Percentiles rank a stretch among this genome's conserved stretches.
Evolutionary conservation across 2,888 invertebrate genomes (phyloP).

Genomic region (Neoitamus cyanurus): DNA sequence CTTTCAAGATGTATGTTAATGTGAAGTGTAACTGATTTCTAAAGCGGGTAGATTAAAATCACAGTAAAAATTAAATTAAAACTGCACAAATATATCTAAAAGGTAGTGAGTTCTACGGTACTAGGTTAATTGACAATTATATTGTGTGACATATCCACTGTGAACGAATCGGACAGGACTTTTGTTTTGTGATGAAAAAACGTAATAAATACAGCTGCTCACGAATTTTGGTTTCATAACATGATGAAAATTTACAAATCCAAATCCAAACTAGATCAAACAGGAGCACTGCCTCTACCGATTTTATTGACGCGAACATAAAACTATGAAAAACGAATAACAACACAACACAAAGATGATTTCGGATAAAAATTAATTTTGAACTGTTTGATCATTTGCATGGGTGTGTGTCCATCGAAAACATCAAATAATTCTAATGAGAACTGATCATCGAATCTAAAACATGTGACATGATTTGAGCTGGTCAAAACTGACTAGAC

Average conservation of each 20-base stretch:
- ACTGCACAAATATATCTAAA: background rate
- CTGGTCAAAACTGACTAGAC: background rate
- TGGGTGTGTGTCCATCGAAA: slow-evolving; percentile 10
- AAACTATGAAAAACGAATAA: background rate
- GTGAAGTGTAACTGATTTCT: background rate
- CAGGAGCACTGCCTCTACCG: background rate
- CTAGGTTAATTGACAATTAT: background rate
- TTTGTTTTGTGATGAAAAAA: background rate
- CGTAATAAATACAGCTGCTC: background rate
- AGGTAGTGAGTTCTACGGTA: background rate
- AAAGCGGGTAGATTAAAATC: background rate
- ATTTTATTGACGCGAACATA: background rate
- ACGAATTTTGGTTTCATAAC: background rate
- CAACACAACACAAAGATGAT: background rate
- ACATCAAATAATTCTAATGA: slow-evolving; percentile 29
- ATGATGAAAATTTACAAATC: background rate
- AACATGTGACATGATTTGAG: background rate
- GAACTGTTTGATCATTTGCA: slow-evolving; percentile 21
- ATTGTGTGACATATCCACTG: background rate
- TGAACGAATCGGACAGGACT: background rate
- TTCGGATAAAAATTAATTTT: background rate
- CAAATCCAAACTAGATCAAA: slow-evolving; percentile 5
- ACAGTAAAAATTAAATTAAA: background rate
- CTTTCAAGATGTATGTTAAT: slow-evolving; percentile 4
- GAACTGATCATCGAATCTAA: slow-evolving; percentile 43